Conservation (phyloP, 1,140 invertebrate species). For the Drosophila guanche region DNA sequence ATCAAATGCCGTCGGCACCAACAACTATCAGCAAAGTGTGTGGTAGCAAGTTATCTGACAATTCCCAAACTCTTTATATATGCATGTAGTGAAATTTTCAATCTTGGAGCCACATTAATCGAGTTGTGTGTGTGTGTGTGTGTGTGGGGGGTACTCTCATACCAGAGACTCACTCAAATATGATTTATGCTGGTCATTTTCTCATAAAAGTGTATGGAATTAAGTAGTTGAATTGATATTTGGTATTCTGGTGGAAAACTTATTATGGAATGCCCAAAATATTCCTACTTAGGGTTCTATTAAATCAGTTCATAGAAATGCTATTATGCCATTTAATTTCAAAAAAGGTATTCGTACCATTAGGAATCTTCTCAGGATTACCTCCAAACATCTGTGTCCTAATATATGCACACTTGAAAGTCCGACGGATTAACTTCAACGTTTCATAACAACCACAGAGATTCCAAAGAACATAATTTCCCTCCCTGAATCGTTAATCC, state of each 20-base stretch:
- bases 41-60: background rate
- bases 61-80: conserved; percentile 5
- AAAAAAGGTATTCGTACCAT: too few relatives aligned
- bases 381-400: too few relatives aligned
- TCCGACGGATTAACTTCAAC: too few relatives aligned
- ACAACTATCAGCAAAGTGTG: background rate
- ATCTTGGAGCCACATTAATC: conserved; percentile 29
- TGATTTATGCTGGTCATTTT: conserved; percentile 59
- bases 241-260: background rate
- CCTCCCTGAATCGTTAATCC: too few relatives aligned
- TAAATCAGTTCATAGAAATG: too few relatives aligned
- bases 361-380: too few relatives aligned
- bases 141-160: conserved; percentile 21
- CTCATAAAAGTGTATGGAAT: conserved; percentile 41
- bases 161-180: conserved; percentile 21
- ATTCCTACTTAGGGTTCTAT: too few relatives aligned
- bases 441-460: too few relatives aligned
- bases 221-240: conserved; percentile 22
- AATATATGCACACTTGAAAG: too few relatives aligned
- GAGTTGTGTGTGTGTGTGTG: background rate
- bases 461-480: too few relatives aligned
- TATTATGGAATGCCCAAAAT: too few relatives aligned
- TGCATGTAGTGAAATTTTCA: conserved; percentile 25
- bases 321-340: too few relatives aligned
- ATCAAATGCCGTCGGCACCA: conserved; percentile 30